These are phyloP conservation scores for Geopemphigus sp. DNA, from an alignment of 1,140 invertebrate genomes.

Conservation along the genomic window DNA sequence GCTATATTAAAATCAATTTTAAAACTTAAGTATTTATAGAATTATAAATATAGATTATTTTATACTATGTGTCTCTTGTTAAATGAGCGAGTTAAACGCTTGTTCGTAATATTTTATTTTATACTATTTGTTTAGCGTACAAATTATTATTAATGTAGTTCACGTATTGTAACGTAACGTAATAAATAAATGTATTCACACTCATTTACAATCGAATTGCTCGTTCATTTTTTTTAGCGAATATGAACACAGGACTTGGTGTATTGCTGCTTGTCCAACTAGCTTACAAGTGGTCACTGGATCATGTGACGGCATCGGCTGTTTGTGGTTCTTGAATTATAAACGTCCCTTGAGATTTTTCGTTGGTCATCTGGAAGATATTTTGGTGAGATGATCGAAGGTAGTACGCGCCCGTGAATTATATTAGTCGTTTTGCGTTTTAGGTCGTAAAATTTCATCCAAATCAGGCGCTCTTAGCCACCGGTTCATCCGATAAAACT, in stretches of 20 bases:
- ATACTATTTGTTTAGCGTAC: no score
- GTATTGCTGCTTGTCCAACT: constrained; percentile 8
- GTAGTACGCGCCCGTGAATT: not conserved
- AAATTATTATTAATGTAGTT: no score
- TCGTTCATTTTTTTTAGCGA: not conserved
- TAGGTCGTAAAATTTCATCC: constrained; percentile 39
- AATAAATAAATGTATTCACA: no score
- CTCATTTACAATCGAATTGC: no score
- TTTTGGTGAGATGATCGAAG: constrained; percentile 21
- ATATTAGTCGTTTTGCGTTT: not conserved
- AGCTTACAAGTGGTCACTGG: constrained; percentile 28
- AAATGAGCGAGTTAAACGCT: no score
- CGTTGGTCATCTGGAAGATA: constrained; percentile 20
- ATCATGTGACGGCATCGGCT: not conserved
- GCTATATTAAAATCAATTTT: no score
- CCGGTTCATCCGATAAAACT: constrained; percentile 36
- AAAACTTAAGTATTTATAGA: no score
- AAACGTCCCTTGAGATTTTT: constrained; percentile 19
- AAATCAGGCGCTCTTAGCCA: constrained; percentile 25
- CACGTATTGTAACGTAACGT: no score
- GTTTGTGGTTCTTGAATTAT: constrained; percentile 25
- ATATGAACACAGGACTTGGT: constrained; percentile 17
- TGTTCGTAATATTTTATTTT: no score
- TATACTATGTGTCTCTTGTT: no score
- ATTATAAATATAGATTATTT: no score